phyloP scores from a whole-genome alignment of 1,140 invertebrate species.

The Cherax destructor region DNA sequence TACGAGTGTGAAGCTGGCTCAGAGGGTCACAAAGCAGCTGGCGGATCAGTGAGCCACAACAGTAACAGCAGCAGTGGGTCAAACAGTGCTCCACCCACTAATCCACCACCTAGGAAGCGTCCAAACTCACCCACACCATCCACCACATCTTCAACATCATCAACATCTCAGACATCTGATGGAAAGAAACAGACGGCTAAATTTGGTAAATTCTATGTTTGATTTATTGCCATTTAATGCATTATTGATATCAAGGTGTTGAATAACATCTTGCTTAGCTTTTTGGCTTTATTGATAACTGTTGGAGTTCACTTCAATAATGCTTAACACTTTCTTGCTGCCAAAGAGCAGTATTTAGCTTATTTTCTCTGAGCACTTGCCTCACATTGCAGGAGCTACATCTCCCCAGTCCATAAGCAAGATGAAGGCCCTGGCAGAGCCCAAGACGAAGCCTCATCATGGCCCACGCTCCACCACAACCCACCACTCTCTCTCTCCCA shows the following conservation, averaged over 20 bases:
- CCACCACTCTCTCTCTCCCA: constrained; percentile 77
- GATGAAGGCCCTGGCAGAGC: constrained; percentile 88
- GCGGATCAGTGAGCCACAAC: constrained; percentile 15
- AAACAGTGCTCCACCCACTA: constrained; percentile 67
- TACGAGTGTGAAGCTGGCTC: constrained; percentile 87
- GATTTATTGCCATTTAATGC: neutral
- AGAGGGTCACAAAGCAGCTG: constrained; percentile 52
- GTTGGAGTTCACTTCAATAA: constrained; percentile 54
- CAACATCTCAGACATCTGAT: constrained; percentile 80
- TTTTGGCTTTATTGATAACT: constrained; percentile 52
- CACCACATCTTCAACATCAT: constrained; percentile 91
- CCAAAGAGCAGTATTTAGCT: constrained; percentile 37
- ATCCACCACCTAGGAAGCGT: constrained; percentile 79
- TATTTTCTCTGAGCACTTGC: constrained; percentile 57
- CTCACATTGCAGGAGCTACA: constrained; percentile 83
- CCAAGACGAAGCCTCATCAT: constrained; percentile 91
- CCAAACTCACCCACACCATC: constrained; percentile 92
- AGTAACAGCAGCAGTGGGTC: constrained; percentile 52
- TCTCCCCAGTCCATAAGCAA: constrained; percentile 97
- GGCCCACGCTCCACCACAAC: constrained; percentile 74
- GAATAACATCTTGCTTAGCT: constrained; percentile 60
- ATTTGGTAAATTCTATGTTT: constrained; percentile 79
- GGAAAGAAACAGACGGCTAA: constrained; percentile 77
- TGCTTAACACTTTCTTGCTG: constrained; percentile 55
- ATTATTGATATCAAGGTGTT: constrained; percentile 13